Evolutionary conservation across 2,113 vertebrate species (phyloP), one percentile per base, ranked within the genome.

Genomic region (Clarias magur): DNA sequence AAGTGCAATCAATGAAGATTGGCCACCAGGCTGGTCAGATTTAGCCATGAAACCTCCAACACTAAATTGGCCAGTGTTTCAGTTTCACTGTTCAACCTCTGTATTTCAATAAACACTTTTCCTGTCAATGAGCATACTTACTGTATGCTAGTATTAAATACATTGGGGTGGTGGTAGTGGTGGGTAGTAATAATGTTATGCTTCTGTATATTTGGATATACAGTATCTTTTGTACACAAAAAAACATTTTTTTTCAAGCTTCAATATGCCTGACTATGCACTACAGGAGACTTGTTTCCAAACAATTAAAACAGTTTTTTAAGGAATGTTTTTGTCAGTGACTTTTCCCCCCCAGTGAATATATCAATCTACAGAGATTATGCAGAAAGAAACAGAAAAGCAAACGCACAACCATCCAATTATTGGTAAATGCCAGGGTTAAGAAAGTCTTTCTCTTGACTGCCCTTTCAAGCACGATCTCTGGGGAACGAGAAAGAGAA

Each of bases 361-460:
- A 27, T 19, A 60, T 72, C 73, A 48, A 25, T 89, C 56, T 80
- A 27, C n/a, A 12, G 60, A 86, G 34, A 79, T 54, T 62, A 86
- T 56, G 68, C 70, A 48, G 34, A 62, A 73, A 60, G 80, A 86
- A 75, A 21, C n/a, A 12, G 59, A 27, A 62, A 48, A 34, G 75
- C 81, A 84, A 75, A 81, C 82, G 57, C 65, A 82, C 54, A 60
- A 72, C 60, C 34, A 59, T 67, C 83, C 80, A 85, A 89, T 87
- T 89, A 85, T 48, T 27, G 48, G 82, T 80, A 89, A 89, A 89
- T 78, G 56, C 81, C 86, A 89, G 83, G 79, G 68, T 82, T 87
- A 48, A 83, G 59, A 89, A 53, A 83, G 84, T 16, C 19, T 70
- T 62, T 87, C 82, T 25, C 38, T 27, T 53, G 56, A 82, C 63